Evolutionary conservation across 2,888 invertebrate species (phyloP).

Genomic region (Hemistola chrysoprasaria): DNA sequence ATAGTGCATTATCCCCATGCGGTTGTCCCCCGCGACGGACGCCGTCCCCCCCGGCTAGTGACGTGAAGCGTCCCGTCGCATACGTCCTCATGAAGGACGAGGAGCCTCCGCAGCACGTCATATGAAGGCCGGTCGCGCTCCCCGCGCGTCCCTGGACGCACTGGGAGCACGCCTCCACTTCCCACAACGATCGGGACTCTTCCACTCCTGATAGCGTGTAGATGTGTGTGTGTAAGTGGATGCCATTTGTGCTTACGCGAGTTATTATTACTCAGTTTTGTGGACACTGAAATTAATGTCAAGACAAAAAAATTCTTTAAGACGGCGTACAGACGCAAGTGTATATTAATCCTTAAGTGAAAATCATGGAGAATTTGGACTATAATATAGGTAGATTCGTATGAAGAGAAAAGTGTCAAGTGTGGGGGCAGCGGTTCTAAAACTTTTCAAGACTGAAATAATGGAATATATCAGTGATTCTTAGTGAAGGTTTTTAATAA

Average conservation of each 20-base stretch:
- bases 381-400: no score
- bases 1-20: slow-evolving; percentile 70
- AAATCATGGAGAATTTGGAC: no score
- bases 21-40: slow-evolving; percentile 71
- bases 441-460: slow-evolving; percentile 12
- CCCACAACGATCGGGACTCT: slow-evolving; percentile 58
- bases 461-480: slow-evolving; percentile 5
- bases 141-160: slow-evolving; percentile 84
- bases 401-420: neutral
- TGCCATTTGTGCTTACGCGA: no score
- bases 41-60: slow-evolving; percentile 64
- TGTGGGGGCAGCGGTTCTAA: neutral
- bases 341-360: no score
- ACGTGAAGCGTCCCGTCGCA: slow-evolving; percentile 80
- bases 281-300: no score
- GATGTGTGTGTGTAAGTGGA: slow-evolving; percentile 9
- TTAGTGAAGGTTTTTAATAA: slow-evolving; percentile 1
- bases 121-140: slow-evolving; percentile 93
- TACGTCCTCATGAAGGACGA: slow-evolving; percentile 85
- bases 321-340: no score
- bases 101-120: slow-evolving; percentile 85
- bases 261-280: no score
- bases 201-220: slow-evolving; percentile 75
- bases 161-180: slow-evolving; percentile 78
- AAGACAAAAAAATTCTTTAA: no score